These are phyloP conservation scores for Coremacera marginata DNA, from an alignment of 2,888 invertebrate species.

Conservation along the genomic window DNA sequence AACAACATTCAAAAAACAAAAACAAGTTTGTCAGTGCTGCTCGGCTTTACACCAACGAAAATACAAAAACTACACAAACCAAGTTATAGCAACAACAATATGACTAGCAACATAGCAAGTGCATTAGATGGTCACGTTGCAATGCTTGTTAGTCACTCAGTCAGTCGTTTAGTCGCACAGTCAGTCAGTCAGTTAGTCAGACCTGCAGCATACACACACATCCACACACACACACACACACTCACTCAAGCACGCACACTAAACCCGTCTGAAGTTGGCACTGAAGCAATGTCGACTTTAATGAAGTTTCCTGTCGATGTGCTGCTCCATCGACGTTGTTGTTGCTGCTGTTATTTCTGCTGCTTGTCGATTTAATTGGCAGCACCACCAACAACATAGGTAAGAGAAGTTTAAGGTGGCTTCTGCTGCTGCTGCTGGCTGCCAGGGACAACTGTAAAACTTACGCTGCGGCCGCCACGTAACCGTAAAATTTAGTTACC, in stretches of 20 bases:
- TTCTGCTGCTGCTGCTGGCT: neutral
- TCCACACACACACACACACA: neutral
- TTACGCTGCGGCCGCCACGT: no score
- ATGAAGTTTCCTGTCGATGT: slow-evolving; percentile 61
- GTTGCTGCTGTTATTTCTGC: slow-evolving; percentile 39
- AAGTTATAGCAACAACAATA: slow-evolving; percentile 8
- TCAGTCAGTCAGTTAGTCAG: neutral
- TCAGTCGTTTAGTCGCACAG: neutral
- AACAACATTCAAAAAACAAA: neutral
- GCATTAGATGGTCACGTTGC: slow-evolving; percentile 34
- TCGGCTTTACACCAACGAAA: no score
- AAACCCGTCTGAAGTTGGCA: slow-evolving; percentile 1
- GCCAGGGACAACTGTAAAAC: neutral
- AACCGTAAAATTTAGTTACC: neutral
- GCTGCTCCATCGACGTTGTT: slow-evolving; percentile 13
- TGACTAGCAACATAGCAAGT: slow-evolving; percentile 8
- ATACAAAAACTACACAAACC: neutral
- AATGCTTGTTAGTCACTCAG: slow-evolving; percentile 6
- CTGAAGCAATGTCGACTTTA: slow-evolving; percentile 55
- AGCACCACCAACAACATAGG: neutral
- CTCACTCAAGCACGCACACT: neutral
- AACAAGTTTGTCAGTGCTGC: neutral
- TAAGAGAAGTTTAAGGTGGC: neutral
- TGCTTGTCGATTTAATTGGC: neutral
- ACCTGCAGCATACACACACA: neutral